Evolutionary conservation across 2,113 vertebrate species (phyloP).

Genomic region (Aptenodytes patagonicus): DNA sequence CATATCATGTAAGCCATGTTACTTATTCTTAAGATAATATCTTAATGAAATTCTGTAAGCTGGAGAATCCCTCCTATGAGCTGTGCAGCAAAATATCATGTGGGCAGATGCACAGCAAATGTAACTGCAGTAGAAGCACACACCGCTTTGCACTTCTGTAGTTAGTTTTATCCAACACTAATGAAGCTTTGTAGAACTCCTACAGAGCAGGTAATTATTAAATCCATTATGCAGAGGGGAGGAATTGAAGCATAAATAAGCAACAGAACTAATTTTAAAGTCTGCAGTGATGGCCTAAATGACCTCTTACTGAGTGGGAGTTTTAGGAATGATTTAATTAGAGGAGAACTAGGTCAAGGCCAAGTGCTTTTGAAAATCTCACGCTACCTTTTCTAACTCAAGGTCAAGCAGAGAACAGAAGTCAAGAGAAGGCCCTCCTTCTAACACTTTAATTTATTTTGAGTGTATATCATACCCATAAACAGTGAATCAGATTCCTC

Average conservation of each 20-base stretch:
- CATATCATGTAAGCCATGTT: neutral
- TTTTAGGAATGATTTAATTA: constrained; percentile 44
- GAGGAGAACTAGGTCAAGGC: constrained; percentile 36
- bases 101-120: neutral
- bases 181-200: constrained; percentile 17
- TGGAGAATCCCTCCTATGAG: neutral
- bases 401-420: neutral
- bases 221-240: neutral
- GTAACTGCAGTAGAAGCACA: neutral
- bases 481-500: neutral
- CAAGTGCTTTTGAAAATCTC: constrained; percentile 23
- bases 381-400: neutral
- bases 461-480: neutral
- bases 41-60: neutral
- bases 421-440: neutral
- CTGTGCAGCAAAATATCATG: neutral
- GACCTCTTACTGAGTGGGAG: constrained; percentile 29
- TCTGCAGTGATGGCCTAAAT: neutral
- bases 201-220: constrained; percentile 32
- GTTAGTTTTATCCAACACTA: neutral
- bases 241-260: constrained; percentile 49
- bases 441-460: neutral
- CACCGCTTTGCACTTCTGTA: neutral
- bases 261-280: constrained; percentile 46
- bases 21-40: neutral